phyloP scores from a whole-genome alignment of 2,888 invertebrate species.

The Pasiphila rectangulata region DNA sequence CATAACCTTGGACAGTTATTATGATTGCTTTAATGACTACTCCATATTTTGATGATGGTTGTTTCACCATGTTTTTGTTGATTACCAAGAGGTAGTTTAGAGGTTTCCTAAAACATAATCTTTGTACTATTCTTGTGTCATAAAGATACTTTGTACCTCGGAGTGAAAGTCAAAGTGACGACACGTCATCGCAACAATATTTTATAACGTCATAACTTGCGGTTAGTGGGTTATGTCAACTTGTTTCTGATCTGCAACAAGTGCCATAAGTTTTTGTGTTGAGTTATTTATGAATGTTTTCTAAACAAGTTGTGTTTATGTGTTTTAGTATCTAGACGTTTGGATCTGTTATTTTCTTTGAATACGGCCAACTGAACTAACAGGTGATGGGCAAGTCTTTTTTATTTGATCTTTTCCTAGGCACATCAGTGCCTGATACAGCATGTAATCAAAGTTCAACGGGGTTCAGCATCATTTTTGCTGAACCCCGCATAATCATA shows the following conservation, averaged over 20 bases:
- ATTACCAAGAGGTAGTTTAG: neutral
- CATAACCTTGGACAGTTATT: neutral
- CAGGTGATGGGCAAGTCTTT: too few species aligned
- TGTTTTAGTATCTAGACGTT: too few species aligned
- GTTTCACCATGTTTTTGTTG: constrained; percentile 6
- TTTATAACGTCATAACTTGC: constrained; percentile 16
- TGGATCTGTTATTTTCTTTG: too few species aligned
- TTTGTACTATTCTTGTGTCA: constrained; percentile 21
- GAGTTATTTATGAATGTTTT: too few species aligned
- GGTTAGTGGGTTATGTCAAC: constrained; percentile 2
- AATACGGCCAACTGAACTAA: too few species aligned
- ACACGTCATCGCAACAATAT: constrained; percentile 25
- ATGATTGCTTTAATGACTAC: neutral
- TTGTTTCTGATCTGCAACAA: neutral
- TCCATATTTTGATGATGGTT: constrained; percentile 9
- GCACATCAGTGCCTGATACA: too few species aligned
- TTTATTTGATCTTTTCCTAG: too few species aligned
- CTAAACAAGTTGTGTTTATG: too few species aligned
- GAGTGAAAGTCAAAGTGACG: constrained; percentile 31
- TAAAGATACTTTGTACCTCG: constrained; percentile 10
- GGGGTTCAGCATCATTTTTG: too few species aligned
- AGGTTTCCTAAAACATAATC: constrained; percentile 18
- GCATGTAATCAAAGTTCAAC: too few species aligned
- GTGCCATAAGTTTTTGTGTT: neutral
- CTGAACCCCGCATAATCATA: too few species aligned